Conservation (phyloP, 2,888 invertebrate genomes). For the Chloroclystis v-ata region DNA sequence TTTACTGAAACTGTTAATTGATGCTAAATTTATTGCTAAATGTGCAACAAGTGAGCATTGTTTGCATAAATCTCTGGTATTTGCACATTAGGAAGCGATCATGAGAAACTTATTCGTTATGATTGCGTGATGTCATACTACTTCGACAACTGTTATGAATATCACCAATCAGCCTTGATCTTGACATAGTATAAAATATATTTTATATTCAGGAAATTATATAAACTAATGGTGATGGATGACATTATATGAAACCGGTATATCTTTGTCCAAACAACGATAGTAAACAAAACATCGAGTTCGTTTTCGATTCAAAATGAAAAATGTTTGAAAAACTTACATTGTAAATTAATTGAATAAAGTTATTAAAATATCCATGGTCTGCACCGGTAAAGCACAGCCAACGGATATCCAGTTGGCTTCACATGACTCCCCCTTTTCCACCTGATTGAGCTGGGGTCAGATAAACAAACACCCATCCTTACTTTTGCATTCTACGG, state of each 20-base stretch:
- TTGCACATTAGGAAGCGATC: slow-evolving; percentile 15
- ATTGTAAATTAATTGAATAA: background rate
- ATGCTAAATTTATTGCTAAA: slow-evolving; percentile 22
- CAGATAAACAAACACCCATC: slow-evolving; percentile 9
- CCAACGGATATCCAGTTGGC: slow-evolving; percentile 20
- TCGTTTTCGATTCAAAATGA: too few species aligned
- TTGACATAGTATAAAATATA: slow-evolving; percentile 8
- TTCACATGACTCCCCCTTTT: slow-evolving; percentile 17
- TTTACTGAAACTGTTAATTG: slow-evolving; percentile 21
- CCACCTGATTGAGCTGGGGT: slow-evolving; percentile 20
- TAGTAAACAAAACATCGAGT: slow-evolving; percentile 22
- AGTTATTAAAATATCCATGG: background rate
- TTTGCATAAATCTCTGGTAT: slow-evolving; percentile 21
- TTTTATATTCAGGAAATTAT: background rate
- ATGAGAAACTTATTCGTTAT: slow-evolving; percentile 16
- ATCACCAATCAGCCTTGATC: slow-evolving; percentile 11
- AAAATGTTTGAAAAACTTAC: too few species aligned
- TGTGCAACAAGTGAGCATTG: slow-evolving; percentile 24
- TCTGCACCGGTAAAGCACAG: background rate
- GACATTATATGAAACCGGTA: background rate
- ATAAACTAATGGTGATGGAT: too few species aligned
- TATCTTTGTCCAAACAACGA: slow-evolving; percentile 8
- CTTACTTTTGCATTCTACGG: too few species aligned
- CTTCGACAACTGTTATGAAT: slow-evolving; percentile 6
- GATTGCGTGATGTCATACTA: slow-evolving; percentile 20